Percentiles rank a stretch among this genome's conserved stretches.
Conservation (phyloP, 2,797 vertebrate species). For the Sarcophilus harrisii region DNA sequence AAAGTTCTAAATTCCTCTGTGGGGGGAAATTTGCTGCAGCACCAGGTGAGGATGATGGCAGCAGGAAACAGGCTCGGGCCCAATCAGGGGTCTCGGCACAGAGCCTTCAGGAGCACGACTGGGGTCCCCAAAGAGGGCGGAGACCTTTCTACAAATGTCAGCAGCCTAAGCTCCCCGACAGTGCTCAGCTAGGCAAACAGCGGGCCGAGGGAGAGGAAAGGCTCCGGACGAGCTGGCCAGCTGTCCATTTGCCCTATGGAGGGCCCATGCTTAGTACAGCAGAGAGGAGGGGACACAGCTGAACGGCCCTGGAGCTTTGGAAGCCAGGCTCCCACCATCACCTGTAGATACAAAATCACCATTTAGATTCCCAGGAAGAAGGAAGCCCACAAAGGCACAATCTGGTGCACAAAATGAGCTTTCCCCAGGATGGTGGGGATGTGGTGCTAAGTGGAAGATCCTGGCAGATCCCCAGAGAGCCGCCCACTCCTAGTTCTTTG, state of each 20-base stretch:
- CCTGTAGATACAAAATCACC: background rate
- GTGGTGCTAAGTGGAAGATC: background rate
- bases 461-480: no score
- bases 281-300: background rate
- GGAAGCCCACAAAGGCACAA: background rate
- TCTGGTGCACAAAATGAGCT: background rate
- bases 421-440: background rate
- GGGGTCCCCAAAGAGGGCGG: background rate
- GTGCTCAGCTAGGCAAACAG: background rate
- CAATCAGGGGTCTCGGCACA: background rate
- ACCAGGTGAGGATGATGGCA: background rate
- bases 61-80: background rate
- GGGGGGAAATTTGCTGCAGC: background rate
- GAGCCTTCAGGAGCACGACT: background rate
- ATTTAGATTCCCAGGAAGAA: background rate
- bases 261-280: background rate
- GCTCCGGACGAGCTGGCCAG: background rate
- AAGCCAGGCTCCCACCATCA: background rate
- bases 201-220: background rate
- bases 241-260: background rate
- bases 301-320: conserved; percentile 9
- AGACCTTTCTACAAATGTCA: conserved; percentile 59
- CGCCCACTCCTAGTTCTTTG: background rate
- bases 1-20: background rate
- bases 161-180: background rate